A percentile compares a stretch with the other conserved stretches of the same genome.
These are phyloP conservation scores for Aphrophora alni DNA, from an alignment of 2,888 invertebrate species.

Conservation along the genomic window DNA sequence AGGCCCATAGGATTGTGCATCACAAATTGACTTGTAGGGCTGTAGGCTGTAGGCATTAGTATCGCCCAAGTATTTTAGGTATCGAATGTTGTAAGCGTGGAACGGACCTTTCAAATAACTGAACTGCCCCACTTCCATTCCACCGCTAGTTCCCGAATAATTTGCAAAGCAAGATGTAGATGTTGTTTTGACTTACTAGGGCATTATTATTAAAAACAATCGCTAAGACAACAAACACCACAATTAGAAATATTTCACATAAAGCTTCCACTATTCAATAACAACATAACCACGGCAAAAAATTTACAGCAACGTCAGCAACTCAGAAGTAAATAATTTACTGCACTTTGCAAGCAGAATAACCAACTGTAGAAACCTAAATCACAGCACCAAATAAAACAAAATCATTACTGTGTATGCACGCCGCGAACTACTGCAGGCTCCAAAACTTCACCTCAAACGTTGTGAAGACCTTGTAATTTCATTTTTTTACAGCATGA, in stretches of 20 bases:
- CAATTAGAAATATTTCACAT: not conserved
- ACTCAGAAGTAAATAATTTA: not conserved
- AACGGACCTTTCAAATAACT: too few species aligned
- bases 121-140: too few species aligned
- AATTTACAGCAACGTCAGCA: not conserved
- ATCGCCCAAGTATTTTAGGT: slow-evolving; percentile 14
- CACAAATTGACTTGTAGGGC: slow-evolving; percentile 23
- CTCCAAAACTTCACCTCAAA: not conserved
- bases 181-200: not conserved
- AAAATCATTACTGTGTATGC: not conserved
- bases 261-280: not conserved
- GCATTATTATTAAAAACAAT: not conserved
- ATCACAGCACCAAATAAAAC: not conserved
- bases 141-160: slow-evolving; percentile 17
- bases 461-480: not conserved
- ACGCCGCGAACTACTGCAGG: not conserved
- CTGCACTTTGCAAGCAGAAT: not conserved
- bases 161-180: slow-evolving; percentile 6
- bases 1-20: not conserved
- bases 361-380: not conserved
- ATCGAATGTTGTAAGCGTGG: slow-evolving; percentile 11
- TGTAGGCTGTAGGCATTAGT: too few species aligned
- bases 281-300: not conserved
- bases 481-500: not conserved
- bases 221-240: not conserved